A percentile compares a stretch with the other conserved stretches of the same genome.
Evolutionary conservation across 1,140 invertebrate species (phyloP).

Genomic region (Orius laevigatus): DNA sequence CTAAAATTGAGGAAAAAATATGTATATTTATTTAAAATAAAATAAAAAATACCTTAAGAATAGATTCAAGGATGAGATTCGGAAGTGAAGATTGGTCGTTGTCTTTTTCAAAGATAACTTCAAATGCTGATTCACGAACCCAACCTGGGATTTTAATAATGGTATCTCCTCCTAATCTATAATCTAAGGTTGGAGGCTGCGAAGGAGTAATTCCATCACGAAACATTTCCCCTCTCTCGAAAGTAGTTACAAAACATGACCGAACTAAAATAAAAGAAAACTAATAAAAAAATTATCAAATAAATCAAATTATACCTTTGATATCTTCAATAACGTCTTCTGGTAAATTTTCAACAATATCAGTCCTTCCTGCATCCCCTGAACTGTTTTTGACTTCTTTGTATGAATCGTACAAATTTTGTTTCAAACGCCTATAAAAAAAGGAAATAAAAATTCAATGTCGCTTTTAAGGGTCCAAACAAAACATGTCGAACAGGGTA

Average conservation of each 20-base stretch:
- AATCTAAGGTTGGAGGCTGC: slow-evolving; percentile 41
- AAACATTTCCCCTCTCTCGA: slow-evolving; percentile 46
- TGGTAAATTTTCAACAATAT: slow-evolving; percentile 16
- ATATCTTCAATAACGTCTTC: slow-evolving; percentile 49
- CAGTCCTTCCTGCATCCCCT: slow-evolving; percentile 9
- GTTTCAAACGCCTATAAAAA: slow-evolving; percentile 12
- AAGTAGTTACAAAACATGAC: slow-evolving; percentile 68
- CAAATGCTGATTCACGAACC: slow-evolving; percentile 58
- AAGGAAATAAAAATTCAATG: slow-evolving; percentile 3
- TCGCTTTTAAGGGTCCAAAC: too few relatives aligned
- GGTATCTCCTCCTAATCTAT: slow-evolving; percentile 45
- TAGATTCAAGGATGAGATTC: slow-evolving; percentile 67
- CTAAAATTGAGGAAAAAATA: too few relatives aligned
- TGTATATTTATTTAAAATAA: too few relatives aligned
- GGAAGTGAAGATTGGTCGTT: slow-evolving; percentile 67
- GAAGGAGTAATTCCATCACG: slow-evolving; percentile 25
- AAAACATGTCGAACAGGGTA: too few relatives aligned
- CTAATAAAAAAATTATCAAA: not conserved
- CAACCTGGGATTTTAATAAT: slow-evolving; percentile 47
- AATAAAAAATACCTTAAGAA: slow-evolving; percentile 47
- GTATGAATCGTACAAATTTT: slow-evolving; percentile 14
- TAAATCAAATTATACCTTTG: slow-evolving; percentile 29
- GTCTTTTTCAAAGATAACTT: slow-evolving; percentile 71
- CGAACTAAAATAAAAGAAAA: slow-evolving; percentile 23
- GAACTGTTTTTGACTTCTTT: slow-evolving; percentile 10